These are phyloP conservation scores for Athalia cordata DNA, from an alignment of 2,888 invertebrate genomes.

Conservation along the genomic window DNA sequence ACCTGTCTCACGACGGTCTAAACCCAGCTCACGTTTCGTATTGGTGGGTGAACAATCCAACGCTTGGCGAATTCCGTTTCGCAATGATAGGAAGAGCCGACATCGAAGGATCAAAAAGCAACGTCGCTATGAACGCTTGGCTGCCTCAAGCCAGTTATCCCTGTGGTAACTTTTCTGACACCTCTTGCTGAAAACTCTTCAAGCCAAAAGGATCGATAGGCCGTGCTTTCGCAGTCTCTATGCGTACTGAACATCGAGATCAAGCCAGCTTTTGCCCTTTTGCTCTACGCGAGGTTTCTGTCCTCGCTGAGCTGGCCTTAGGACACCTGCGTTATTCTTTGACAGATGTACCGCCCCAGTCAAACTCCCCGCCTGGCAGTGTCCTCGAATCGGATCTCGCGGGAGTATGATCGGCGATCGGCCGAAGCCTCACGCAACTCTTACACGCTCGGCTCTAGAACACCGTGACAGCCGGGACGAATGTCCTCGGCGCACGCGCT, in stretches of 20 bases:
- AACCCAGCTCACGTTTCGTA: no score
- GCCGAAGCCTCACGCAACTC: conserved; percentile 62
- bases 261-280: conserved; percentile 82
- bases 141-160: conserved; percentile 82
- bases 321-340: conserved; percentile 77
- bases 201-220: conserved; percentile 81
- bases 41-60: no score
- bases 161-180: conserved; percentile 62
- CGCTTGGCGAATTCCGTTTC: no score
- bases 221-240: conserved; percentile 80
- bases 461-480: conserved; percentile 68
- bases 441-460: conserved; percentile 70
- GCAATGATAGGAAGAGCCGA: no score
- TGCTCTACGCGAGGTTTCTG: conserved; percentile 84
- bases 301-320: conserved; percentile 79
- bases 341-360: conserved; percentile 79
- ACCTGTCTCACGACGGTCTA: no score
- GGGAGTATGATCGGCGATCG: conserved; percentile 61
- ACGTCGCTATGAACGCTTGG: conserved; percentile 75
- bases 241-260: conserved; percentile 81
- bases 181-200: conserved; percentile 76
- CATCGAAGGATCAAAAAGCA: no score
- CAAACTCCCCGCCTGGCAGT: conserved; percentile 80
- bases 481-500: conserved; percentile 69
- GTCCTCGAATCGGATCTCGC: conserved; percentile 75